Evolutionary conservation across 2,888 invertebrate genomes (phyloP).

Genomic region (Cecidostiba fungosa): DNA sequence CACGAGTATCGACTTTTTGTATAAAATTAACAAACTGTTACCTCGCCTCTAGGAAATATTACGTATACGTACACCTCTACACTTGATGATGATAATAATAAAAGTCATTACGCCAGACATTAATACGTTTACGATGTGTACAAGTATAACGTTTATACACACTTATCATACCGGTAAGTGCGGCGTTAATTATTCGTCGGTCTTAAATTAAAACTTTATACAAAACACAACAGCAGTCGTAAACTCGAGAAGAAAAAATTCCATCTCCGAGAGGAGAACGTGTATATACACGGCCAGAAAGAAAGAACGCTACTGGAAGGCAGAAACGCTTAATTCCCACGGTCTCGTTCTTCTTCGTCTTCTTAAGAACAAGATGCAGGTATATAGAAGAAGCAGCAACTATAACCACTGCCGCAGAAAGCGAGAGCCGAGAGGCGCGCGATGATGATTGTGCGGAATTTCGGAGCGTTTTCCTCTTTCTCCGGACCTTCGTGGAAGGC

Average conservation of each 20-base stretch:
- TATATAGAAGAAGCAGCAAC: background rate
- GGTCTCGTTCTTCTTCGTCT: slow-evolving; percentile 35
- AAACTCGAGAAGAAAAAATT: background rate
- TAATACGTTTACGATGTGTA: no score
- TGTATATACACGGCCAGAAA: background rate
- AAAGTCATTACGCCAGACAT: background rate
- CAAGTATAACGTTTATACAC: background rate
- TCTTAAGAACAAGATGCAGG: slow-evolving; percentile 38
- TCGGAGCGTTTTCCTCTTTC: slow-evolving; percentile 38
- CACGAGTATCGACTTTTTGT: background rate
- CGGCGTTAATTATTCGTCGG: background rate
- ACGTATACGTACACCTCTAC: background rate
- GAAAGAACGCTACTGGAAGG: background rate
- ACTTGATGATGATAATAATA: background rate
- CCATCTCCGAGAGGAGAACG: background rate
- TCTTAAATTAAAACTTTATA: background rate
- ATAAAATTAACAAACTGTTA: background rate
- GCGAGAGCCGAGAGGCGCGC: background rate
- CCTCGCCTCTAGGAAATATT: background rate
- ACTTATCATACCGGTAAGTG: background rate
- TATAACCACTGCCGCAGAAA: background rate
- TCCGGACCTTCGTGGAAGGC: slow-evolving; percentile 33
- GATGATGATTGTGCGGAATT: slow-evolving; percentile 52
- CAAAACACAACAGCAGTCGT: background rate
- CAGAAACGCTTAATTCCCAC: slow-evolving; percentile 49